Base-by-base conservation (phyloP, 2,113 vertebrate species). In the Lophotis ruficrista region DNA sequence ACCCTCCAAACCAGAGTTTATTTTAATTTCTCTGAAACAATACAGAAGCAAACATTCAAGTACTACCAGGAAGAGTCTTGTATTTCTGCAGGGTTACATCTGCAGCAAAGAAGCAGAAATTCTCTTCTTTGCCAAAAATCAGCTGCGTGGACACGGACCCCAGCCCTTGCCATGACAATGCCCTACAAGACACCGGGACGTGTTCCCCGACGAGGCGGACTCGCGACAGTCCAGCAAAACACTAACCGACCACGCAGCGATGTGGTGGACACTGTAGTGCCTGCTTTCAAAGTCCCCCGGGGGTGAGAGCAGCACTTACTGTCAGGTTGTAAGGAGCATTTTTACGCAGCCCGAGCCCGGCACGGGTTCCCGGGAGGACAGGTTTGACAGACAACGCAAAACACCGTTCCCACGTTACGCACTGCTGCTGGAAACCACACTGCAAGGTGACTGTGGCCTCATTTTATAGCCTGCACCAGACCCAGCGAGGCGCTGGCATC, bases 201-300 rank as follows among this genome's bases (percentile, higher is more conserved):
- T 51, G 58, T n/a, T 51, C 23, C 43, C 23, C 3, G 8, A 13
- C 4, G 31, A 33, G 57, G 37, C 19, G 28, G 12, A 12, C 4
- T 8, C 9, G 7, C 50, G 60, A 10, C 7, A 22, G 17, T 21
- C 64, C 84, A 61, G 14, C 11, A 45, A 56, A 41, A 16, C 68
- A 6, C 4, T 0, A 33, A 11, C 10, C 35, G 51, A 19, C 10
- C 27, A 14, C 2, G 9, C 6, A 57, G 65, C 10, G 4, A n/a
- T 14, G 3, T 0, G 1, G 30, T 20, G 7, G 1, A 14, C 21
- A 4, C 57, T 10, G 5, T 6, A 28, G 30, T 14, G 33, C 5
- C 2, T 14, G 38, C 53, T 24, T 11, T 43, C 19, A 31, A 31
- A 54, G 38, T 8, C 58, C 78, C n/a, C 58, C 1, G 28, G 18